These are phyloP conservation scores for Homarus gammarus DNA, from an alignment of 2,888 invertebrate species.

Conservation along the genomic window DNA sequence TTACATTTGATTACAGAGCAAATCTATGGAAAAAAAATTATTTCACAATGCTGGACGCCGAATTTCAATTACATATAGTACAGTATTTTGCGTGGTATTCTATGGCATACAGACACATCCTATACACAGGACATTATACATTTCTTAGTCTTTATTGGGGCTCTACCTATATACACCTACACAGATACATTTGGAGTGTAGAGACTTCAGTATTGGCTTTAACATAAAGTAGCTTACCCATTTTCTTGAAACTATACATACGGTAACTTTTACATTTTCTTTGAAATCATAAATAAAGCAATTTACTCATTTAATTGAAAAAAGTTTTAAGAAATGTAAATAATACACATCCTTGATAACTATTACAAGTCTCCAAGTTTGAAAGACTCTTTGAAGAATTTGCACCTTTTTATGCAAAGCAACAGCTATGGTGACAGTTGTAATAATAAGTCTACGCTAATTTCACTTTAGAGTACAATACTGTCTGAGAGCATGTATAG, in stretches of 20 bases:
- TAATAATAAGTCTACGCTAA: not conserved
- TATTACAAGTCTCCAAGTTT: slow-evolving; percentile 16
- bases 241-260: not conserved
- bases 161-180: slow-evolving; percentile 64
- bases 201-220: slow-evolving; percentile 37
- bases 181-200: slow-evolving; percentile 53
- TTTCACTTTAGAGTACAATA: not conserved
- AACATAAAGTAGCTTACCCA: slow-evolving; percentile 20
- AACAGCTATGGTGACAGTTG: not conserved
- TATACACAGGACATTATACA: slow-evolving; percentile 62
- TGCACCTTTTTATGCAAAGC: slow-evolving; percentile 17
- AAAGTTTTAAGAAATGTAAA: too few relatives aligned
- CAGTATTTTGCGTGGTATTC: slow-evolving; percentile 38
- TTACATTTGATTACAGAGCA: slow-evolving; percentile 18
- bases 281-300: too few relatives aligned
- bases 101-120: slow-evolving; percentile 55
- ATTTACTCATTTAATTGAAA: too few relatives aligned
- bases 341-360: not conserved
- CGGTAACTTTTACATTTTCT: too few relatives aligned
- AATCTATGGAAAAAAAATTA: slow-evolving; percentile 24
- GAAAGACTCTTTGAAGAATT: slow-evolving; percentile 1
- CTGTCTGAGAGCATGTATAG: not conserved
- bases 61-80: slow-evolving; percentile 32
- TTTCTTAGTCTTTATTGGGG: slow-evolving; percentile 48
- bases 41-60: slow-evolving; percentile 30